phyloP scores from a whole-genome alignment of 2,888 invertebrate genomes.

The Molorchus minor region DNA sequence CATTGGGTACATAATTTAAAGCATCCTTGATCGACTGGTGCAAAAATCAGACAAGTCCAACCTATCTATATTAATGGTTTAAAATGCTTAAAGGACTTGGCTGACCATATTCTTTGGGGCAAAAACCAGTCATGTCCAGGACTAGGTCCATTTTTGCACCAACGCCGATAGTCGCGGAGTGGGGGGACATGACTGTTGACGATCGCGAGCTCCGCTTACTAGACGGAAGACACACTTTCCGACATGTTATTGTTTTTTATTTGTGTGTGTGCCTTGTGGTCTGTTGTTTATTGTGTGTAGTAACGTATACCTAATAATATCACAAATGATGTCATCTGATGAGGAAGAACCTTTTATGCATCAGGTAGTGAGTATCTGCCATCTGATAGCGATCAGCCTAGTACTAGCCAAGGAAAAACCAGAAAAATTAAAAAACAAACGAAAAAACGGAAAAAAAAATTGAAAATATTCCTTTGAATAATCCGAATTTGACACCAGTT shows the following conservation, averaged over 20 bases:
- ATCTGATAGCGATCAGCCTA: conserved; percentile 6
- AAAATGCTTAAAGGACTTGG: conserved; percentile 17
- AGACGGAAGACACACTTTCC: conserved; percentile 9
- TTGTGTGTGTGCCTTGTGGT: not conserved
- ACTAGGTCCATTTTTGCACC: conserved; percentile 23
- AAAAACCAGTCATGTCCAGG: conserved; percentile 27
- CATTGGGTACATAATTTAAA: conserved; percentile 22
- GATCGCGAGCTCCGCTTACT: conserved; percentile 11
- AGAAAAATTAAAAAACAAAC: conserved; percentile 1
- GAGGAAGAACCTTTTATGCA: conserved; percentile 4
- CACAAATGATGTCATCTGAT: conserved; percentile 9
- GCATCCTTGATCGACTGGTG: conserved; percentile 22
- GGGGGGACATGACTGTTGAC: conserved; percentile 8
- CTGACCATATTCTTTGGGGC: conserved; percentile 13
- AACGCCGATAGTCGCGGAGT: conserved; percentile 10
- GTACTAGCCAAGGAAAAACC: not conserved
- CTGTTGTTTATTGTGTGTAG: conserved; percentile 9
- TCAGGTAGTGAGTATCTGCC: conserved; percentile 4
- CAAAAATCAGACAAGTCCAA: conserved; percentile 17
- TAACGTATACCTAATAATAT: not conserved
- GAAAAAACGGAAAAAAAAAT: not conserved
- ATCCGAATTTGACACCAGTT: not conserved
- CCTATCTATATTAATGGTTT: conserved; percentile 11
- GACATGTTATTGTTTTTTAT: not conserved
- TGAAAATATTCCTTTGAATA: conserved; percentile 1